A percentile compares a stretch with the other conserved stretches of the same genome.
Conservation (phyloP, 1,140 invertebrate species). For the Oreohelix idahoensis region DNA sequence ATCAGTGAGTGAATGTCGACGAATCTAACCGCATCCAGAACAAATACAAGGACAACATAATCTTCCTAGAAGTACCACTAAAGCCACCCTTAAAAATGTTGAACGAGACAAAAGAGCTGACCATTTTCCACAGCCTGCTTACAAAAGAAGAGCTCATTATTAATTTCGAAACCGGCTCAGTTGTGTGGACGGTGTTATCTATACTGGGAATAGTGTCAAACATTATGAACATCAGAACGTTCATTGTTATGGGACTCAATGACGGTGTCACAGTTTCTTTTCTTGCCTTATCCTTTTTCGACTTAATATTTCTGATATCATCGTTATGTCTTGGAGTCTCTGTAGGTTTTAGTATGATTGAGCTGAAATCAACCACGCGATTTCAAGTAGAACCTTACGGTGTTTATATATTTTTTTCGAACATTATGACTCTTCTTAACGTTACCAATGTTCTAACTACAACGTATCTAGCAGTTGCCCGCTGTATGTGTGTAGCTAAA, state of each 20-base stretch:
- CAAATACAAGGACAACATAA: too few relatives aligned
- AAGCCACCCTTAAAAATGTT: too few relatives aligned
- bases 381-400: constrained; percentile 13
- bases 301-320: not conserved
- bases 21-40: too few relatives aligned
- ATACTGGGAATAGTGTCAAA: not conserved
- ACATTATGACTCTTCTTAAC: not conserved
- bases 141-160: too few relatives aligned
- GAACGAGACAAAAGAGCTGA: too few relatives aligned
- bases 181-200: not conserved
- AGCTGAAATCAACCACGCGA: not conserved
- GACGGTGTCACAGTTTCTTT: constrained; percentile 24
- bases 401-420: not conserved
- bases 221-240: constrained; percentile 24
- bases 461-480: constrained; percentile 17
- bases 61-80: too few relatives aligned
- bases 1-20: too few relatives aligned
- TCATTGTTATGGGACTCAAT: constrained; percentile 15
- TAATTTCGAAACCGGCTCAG: not conserved
- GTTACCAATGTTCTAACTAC: not conserved
- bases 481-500: constrained; percentile 29
- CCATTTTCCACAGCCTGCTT: too few relatives aligned
- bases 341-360: not conserved
- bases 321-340: not conserved
- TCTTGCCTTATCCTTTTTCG: constrained; percentile 2